Evolutionary conservation across 2,888 invertebrate genomes (phyloP).

Genomic region (Candidula unifasciata): DNA sequence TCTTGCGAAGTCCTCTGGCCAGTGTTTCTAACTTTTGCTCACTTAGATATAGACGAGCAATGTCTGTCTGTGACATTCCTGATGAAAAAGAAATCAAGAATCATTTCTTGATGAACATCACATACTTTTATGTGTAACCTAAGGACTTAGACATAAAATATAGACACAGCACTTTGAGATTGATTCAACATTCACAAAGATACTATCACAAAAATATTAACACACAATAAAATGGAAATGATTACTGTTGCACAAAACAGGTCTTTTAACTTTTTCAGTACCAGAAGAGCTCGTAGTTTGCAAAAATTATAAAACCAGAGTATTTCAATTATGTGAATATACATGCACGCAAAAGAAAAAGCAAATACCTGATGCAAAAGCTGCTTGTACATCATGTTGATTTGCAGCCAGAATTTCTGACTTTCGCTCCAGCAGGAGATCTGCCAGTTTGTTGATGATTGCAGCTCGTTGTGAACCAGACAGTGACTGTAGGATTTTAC

Average conservation of each 20-base stretch:
- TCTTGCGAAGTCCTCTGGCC: constrained; percentile 92
- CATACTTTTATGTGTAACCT: too few relatives aligned
- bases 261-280: too few relatives aligned
- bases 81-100: constrained; percentile 23
- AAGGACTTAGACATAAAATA: too few relatives aligned
- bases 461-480: constrained; percentile 88
- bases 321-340: neutral
- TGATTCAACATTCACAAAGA: too few relatives aligned
- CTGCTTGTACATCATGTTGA: constrained; percentile 89
- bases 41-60: constrained; percentile 90
- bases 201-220: too few relatives aligned
- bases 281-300: too few relatives aligned
- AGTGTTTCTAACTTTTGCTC: constrained; percentile 91
- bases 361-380: constrained; percentile 83
- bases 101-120: too few relatives aligned
- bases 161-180: too few relatives aligned
- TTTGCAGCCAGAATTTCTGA: constrained; percentile 93
- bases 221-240: too few relatives aligned
- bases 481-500: constrained; percentile 88
- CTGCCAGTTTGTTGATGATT: constrained; percentile 92
- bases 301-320: neutral
- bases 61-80: constrained; percentile 87
- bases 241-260: too few relatives aligned
- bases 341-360: neutral
- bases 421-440: constrained; percentile 89